Base-by-base conservation (phyloP, 2,797 vertebrate genomes). In the Chrysocyon brachyurus region DNA sequence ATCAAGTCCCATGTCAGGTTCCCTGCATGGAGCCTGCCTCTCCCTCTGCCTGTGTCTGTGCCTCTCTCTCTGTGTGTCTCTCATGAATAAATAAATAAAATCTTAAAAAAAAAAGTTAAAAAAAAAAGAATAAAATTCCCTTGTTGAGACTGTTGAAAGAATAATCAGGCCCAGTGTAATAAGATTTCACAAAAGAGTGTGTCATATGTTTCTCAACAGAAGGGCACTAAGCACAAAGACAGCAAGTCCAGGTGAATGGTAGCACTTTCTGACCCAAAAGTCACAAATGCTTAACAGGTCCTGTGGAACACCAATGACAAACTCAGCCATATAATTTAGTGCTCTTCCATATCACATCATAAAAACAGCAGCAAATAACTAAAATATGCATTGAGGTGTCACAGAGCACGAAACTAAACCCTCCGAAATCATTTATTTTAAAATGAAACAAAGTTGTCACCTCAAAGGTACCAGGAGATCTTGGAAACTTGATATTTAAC, bases 381-480 rank as follows among this genome's bases (percentile, higher is more conserved):
- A 82, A 97, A 96, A 66, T 79, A 63, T 24, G 66, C 31, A 40
- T 15, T 31, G 59, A 87, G 26, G 77, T 82, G 12, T 90, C 57
- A 87, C 24, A 22, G 21, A 94, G 56, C 36, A 94, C 59, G 77
- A 83, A 96, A 90, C 83, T 12, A 87, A 95, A 75, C 19, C 59
- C 68, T 92, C 61, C 24, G 33, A 93, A 94, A 90, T 70, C 87
- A 92, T 61, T 94, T 73, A 40, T 77, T 96, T 86, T 88, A 73
- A 52, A 86, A 63, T 28, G 77, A 97, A 96, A 95, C 77, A 70
- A 31, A 82, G 79, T 12, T 94, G 36, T 64, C 61, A 95, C 61
- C 21, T 63, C 64, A 59, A 85, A 63, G 21, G 33, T 59, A 64
- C 57, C 36, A 83, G 36, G 86, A 73, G 49, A 84, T 66, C 96